phyloP scores from a whole-genome alignment of 2,113 vertebrate genomes.

The Progne subis region DNA sequence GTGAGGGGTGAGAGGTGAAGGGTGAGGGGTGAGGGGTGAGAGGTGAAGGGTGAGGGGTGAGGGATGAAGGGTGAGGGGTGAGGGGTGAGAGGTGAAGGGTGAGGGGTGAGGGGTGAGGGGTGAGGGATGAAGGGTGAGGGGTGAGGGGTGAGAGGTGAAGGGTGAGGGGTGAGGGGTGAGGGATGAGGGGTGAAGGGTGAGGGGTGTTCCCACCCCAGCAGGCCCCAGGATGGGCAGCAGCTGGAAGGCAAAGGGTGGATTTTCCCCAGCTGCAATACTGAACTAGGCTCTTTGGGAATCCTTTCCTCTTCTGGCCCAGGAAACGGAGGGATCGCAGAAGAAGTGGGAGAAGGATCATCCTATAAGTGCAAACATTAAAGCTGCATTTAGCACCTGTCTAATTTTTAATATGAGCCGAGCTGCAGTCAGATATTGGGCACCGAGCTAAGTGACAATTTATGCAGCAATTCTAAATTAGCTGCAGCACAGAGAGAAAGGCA shows the following conservation, averaged over 20 bases:
- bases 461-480: conserved; percentile 18
- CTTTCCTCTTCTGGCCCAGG: background rate
- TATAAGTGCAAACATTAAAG: conserved; percentile 23
- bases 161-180: background rate
- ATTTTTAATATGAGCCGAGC: conserved; percentile 27
- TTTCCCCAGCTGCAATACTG: background rate
- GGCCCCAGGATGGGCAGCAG: background rate
- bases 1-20: background rate
- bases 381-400: conserved; percentile 57
- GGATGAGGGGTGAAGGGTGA: background rate
- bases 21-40: background rate
- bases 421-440: background rate
- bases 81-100: background rate
- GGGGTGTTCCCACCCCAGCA: background rate
- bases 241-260: background rate
- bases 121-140: no score
- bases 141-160: accelerated
- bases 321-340: background rate
- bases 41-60: background rate
- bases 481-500: background rate
- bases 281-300: background rate
- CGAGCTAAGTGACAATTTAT: conserved; percentile 47
- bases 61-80: accelerated
- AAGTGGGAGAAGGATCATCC: background rate
- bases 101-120: background rate